Percentiles rank a stretch among this genome's conserved stretches.
phyloP scores from a whole-genome alignment of 2,888 invertebrate species.

The Nephrocerus scutellatus region DNA sequence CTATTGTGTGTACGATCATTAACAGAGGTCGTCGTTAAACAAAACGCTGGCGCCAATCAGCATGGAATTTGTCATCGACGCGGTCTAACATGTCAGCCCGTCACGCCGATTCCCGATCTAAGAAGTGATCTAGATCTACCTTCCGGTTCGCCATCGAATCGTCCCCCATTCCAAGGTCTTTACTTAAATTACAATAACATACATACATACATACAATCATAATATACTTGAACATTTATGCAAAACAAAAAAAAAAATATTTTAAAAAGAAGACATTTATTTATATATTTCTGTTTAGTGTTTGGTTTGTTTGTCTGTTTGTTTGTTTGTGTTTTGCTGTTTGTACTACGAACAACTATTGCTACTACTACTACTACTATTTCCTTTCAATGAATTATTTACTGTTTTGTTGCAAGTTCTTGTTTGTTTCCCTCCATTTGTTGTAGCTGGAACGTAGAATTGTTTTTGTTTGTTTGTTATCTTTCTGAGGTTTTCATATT shows the following conservation, averaged over 20 bases:
- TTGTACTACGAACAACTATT: too few species aligned
- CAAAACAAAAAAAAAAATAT: slow-evolving; percentile 1
- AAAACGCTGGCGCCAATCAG: slow-evolving; percentile 58
- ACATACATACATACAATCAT: neutral
- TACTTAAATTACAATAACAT: slow-evolving; percentile 9
- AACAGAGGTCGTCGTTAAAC: slow-evolving; percentile 39
- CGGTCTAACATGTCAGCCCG: slow-evolving; percentile 74
- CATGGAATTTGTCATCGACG: slow-evolving; percentile 80
- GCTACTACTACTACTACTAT: too few species aligned
- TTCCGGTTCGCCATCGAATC: slow-evolving; percentile 42
- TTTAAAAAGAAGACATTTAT: slow-evolving; percentile 1
- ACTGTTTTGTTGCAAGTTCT: too few species aligned
- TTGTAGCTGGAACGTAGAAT: too few species aligned
- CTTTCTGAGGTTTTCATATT: slow-evolving; percentile 17
- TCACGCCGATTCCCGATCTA: slow-evolving; percentile 81
- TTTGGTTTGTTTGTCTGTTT: slow-evolving; percentile 8
- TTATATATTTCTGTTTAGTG: slow-evolving; percentile 1
- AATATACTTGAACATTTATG: neutral
- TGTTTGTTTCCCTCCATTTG: too few species aligned
- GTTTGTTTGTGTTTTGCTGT: slow-evolving; percentile 7
- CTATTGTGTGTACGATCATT: too few species aligned
- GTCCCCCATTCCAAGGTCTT: slow-evolving; percentile 48
- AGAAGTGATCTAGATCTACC: slow-evolving; percentile 52
- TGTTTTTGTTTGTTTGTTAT: slow-evolving; percentile 7
- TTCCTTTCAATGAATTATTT: too few species aligned